Conservation (phyloP, 1,140 invertebrate genomes). For the Macrobrachium rosenbergii region DNA sequence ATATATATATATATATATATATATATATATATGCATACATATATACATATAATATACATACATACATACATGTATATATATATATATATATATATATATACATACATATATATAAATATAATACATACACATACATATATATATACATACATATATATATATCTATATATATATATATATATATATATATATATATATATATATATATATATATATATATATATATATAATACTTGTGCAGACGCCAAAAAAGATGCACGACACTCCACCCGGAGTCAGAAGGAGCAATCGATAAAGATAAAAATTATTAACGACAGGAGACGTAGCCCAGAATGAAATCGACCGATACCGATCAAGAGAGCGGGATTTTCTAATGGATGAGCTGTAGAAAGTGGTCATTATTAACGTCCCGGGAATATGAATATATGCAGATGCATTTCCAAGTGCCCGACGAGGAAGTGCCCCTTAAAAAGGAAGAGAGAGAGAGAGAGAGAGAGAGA, state of each 20-base stretch:
- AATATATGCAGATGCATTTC: neutral
- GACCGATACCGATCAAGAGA: neutral
- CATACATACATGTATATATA: neutral
- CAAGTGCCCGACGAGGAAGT: too few relatives aligned
- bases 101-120: too few relatives aligned
- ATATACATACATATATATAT: constrained; percentile 9
- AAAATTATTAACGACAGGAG: neutral
- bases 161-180: constrained; percentile 28
- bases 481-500: too few relatives aligned
- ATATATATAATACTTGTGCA: neutral
- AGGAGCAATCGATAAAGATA: neutral
- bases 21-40: constrained; percentile 20
- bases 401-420: too few relatives aligned
- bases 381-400: neutral
- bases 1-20: constrained; percentile 29
- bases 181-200: constrained; percentile 30
- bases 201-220: constrained; percentile 30
- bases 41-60: constrained; percentile 19
- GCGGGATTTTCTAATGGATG: neutral
- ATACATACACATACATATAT: too few relatives aligned
- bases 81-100: too few relatives aligned
- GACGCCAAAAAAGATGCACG: too few relatives aligned
- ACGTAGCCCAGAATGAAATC: neutral
- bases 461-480: too few relatives aligned
- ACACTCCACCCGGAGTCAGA: neutral